phyloP scores from a whole-genome alignment of 1,140 invertebrate species.

The Drosophila athabasca region DNA sequence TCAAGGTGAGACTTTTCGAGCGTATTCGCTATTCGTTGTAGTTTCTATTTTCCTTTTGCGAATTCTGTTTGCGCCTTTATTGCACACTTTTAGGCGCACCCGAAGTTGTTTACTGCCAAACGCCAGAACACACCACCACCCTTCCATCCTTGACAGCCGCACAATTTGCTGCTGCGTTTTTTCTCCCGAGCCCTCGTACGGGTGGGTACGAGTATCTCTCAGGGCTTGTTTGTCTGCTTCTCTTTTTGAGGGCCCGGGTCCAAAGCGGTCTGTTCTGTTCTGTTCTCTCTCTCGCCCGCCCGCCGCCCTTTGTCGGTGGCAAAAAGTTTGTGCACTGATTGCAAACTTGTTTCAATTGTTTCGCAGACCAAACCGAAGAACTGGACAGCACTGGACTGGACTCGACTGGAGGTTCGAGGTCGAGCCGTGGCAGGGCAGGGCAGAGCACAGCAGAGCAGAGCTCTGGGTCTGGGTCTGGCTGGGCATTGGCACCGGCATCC shows the following conservation, averaged over 20 bases:
- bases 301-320: conserved; percentile 32
- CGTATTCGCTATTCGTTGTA: background rate
- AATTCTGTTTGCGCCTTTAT: conserved; percentile 46
- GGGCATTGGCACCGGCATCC: conserved; percentile 22
- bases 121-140: conserved; percentile 18
- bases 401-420: background rate
- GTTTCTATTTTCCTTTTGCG: background rate
- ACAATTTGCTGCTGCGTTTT: conserved; percentile 74
- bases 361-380: conserved; percentile 53
- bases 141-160: conserved; percentile 57
- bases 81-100: conserved; percentile 71
- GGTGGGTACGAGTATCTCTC: conserved; percentile 47
- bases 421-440: conserved; percentile 19
- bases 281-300: conserved; percentile 26
- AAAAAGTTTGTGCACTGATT: conserved; percentile 80
- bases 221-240: conserved; percentile 50
- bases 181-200: conserved; percentile 3
- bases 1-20: background rate
- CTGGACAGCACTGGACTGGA: too few relatives aligned
- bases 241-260: conserved; percentile 4
- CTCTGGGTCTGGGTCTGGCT: background rate
- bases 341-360: conserved; percentile 82
- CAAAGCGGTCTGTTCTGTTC: conserved; percentile 13
- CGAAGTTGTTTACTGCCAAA: conserved; percentile 72
- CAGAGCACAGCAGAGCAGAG: background rate